phyloP scores from a whole-genome alignment of 2,888 invertebrate species.

The Dryocosmus kuriphilus region DNA sequence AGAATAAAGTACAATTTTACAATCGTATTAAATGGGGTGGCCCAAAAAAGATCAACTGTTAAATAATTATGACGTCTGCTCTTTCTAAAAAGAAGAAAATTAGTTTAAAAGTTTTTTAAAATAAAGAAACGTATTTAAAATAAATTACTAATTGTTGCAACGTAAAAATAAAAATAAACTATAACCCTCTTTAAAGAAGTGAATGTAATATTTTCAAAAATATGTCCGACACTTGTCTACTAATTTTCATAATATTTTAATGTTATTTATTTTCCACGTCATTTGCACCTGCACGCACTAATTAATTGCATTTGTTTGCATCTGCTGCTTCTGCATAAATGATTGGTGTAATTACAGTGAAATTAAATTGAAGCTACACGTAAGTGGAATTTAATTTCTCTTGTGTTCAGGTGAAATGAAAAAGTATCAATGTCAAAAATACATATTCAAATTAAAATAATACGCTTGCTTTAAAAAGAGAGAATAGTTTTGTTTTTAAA shows the following conservation, averaged over 20 bases:
- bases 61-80: no score
- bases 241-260: conserved; percentile 9
- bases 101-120: no score
- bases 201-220: no score
- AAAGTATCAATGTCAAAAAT: conserved; percentile 20
- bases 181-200: neutral
- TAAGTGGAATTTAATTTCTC: conserved; percentile 27
- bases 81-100: no score
- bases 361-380: conserved; percentile 25
- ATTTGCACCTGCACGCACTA: conserved; percentile 23
- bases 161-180: neutral
- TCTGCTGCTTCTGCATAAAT: conserved; percentile 24
- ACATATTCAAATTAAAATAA: neutral
- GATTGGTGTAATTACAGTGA: conserved; percentile 35
- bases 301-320: conserved; percentile 32
- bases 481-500: neutral
- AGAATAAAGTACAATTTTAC: no score
- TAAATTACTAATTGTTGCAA: neutral
- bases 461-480: neutral
- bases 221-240: neutral
- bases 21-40: no score
- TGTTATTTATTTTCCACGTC: neutral
- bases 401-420: conserved; percentile 22
- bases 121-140: neutral
- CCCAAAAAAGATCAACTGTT: no score